phyloP scores from a whole-genome alignment of 2,113 vertebrate species.

The Corythornis vintsioides region DNA sequence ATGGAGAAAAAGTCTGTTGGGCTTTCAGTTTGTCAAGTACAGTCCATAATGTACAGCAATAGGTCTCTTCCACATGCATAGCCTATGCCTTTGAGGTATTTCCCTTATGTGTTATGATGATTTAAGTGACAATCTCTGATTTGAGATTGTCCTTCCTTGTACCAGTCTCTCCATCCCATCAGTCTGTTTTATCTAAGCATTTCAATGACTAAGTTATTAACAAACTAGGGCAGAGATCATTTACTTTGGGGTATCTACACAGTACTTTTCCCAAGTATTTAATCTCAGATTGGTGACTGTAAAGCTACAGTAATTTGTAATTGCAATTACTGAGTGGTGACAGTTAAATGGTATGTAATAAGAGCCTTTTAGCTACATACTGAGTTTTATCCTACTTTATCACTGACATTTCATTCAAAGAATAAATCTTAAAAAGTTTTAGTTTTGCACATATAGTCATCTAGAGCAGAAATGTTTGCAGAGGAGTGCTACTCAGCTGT shows the following conservation, averaged over 20 bases:
- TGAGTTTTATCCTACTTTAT: slow-evolving; percentile 51
- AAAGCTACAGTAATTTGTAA: slow-evolving; percentile 39
- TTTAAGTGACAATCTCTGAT: neutral
- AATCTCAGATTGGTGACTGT: slow-evolving; percentile 9
- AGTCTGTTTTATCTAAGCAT: neutral
- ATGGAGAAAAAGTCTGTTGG: neutral
- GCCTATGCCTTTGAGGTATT: neutral
- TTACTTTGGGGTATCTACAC: slow-evolving; percentile 8
- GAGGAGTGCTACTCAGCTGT: neutral
- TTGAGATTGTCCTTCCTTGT: neutral
- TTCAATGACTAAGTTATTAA: neutral
- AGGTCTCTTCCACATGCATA: neutral
- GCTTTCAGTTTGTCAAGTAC: neutral
- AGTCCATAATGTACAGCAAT: neutral
- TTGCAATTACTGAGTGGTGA: slow-evolving; percentile 44
- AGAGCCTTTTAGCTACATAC: slow-evolving; percentile 41
- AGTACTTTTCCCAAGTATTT: slow-evolving; percentile 18
- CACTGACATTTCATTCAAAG: slow-evolving; percentile 39
- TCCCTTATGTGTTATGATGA: neutral
- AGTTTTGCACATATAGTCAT: neutral
- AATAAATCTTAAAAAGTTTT: slow-evolving; percentile 36
- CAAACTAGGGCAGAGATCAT: neutral
- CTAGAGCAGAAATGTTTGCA: slow-evolving; percentile 7
- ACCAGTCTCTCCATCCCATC: neutral
- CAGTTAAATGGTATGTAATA: slow-evolving; percentile 49